Evolutionary conservation across 2,113 vertebrate species (phyloP), one percentile per base, ranked within the genome.

Genomic region (Pithys albifrons): DNA sequence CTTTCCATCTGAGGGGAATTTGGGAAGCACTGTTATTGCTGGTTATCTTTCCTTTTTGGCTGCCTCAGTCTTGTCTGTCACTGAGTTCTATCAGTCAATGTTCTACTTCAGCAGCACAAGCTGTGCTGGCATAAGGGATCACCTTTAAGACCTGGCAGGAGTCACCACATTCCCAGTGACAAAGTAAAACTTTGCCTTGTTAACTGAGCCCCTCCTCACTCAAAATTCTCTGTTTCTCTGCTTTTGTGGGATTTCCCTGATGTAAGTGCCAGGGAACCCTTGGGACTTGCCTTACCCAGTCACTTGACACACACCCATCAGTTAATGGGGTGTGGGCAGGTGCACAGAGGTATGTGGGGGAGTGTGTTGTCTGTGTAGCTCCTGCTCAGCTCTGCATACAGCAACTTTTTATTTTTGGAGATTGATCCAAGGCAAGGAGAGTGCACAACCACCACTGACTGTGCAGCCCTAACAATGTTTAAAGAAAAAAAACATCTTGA

Each of bases 341-440:
- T 37, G 28, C 67, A 37, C 7, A 43, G 25, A 7, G 29, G 24
- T 4, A 24, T 41, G 10, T 15, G 8, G 55, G 29, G 46, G 27
- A 48, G 22, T 10, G 8, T 9, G 14, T 66, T 55, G 55, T 28
- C 86, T 76, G 24, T 29, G 41, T 16, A 55, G 54, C 29, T 83
- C 51, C n/a, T 89, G 64, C 81, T 91, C 65, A 73, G 74, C 85
- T 85, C 71, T 88, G 23, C 37, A 31, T 82, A 46, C 48, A 55
- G 52, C 61, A 62, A 2, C 89, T 85, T 92, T 67, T 91, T 72
- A 25, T 84, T 95, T 89, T 49, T 81, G 89, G 85, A 85, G 54
- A 17, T 95, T 84, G 85, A 70, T 55, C 41, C 29, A 20, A 92
- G 85, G 62, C 65, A 77, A 64, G 82, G 88, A 77, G 75, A 65